Base-by-base conservation (phyloP, 2,888 invertebrate genomes). In the Scrobipalpa costella region DNA sequence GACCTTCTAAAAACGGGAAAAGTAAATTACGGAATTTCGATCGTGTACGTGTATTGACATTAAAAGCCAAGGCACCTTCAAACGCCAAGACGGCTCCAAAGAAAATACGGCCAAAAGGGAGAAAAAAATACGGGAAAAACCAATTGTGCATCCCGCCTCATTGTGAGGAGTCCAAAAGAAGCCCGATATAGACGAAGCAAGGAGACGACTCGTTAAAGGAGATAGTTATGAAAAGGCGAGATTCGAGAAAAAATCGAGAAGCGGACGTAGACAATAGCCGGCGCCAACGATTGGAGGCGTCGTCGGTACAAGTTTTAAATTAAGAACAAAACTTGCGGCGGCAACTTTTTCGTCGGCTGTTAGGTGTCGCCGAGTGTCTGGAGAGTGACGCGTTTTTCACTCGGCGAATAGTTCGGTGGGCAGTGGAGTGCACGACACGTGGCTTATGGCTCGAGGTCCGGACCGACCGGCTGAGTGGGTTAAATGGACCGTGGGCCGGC, bases 401-500 rank as follows among this genome's bases (percentile, higher is more conserved):
- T 69, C 71, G 71, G 68, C 33, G 7, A 52, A 38, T 57, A 59
- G 44, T 63, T 63, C 64, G 64, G 64, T 63, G 66, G 65, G 63
- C 66, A 71, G 71, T 74, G 68, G 69, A 67, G 64, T 70, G 71
- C 69, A 69, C 72, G 71, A 72, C 71, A 70, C 69, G 71, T 71
- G 70, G 79, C 80, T 81, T 77, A 75, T 73, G 74, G 72, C 73
- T 71, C 70, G 70, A 73, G 78, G 79, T 79, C 83, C 71, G 76
- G 76, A 79, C 75, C 79, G 70, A 77, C 78, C 75, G 77, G 77
- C 77, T 77, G 84, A 87, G 85, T 85, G 84, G 79, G 84, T 89
- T 89, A 83, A 89, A 88, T 87, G 86, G 85, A 88, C 79, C 85
- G 84, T 84, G 83, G 84, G 80, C 84, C 76, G 77, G 77, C 81